Evolutionary conservation across 2,888 invertebrate species (phyloP).

Genomic region (Chymomyza fuscimana): DNA sequence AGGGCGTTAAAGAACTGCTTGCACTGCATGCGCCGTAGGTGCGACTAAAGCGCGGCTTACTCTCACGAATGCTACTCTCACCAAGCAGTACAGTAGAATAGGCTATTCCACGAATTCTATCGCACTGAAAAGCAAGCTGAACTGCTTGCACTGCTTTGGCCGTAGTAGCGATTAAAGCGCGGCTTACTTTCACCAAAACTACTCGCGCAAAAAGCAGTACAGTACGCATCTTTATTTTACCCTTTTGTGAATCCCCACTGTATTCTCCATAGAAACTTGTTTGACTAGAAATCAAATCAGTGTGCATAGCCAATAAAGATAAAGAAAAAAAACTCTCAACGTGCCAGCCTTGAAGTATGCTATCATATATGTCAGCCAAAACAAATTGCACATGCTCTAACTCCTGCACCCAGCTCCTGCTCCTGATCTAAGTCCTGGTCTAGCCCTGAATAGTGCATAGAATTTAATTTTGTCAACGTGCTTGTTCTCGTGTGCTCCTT

Average conservation of each 20-base stretch:
- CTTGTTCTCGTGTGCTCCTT: neutral
- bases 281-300: conserved; percentile 54
- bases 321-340: conserved; percentile 15
- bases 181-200: no score
- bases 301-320: conserved; percentile 49
- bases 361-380: conserved; percentile 31
- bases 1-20: no score
- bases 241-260: neutral
- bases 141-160: no score
- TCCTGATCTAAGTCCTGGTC: neutral
- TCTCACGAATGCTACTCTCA: no score
- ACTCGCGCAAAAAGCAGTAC: no score
- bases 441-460: conserved; percentile 25
- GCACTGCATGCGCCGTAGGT: no score
- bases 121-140: no score
- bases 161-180: no score
- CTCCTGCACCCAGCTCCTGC: neutral
- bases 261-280: conserved; percentile 20
- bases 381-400: conserved; percentile 42
- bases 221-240: no score
- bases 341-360: conserved; percentile 7
- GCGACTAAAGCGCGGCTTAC: no score
- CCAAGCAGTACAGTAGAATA: no score
- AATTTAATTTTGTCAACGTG: conserved; percentile 55
- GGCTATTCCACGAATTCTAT: no score